Percentiles rank a stretch among this genome's conserved stretches.
Evolutionary conservation across 2,797 vertebrate species (phyloP).

Genomic region (Chelon auratus): DNA sequence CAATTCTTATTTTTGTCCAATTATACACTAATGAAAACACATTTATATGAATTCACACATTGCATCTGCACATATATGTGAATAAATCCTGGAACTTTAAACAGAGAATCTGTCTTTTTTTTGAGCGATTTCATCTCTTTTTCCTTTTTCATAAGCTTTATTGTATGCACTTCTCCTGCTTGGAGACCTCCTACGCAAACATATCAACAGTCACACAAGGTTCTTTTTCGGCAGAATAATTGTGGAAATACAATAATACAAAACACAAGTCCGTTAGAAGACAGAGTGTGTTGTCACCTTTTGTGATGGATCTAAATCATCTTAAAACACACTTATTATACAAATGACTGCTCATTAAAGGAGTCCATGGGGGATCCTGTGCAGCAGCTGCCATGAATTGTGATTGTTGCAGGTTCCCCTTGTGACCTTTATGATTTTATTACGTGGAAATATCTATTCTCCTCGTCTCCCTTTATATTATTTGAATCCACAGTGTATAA

Average conservation of each 20-base stretch:
- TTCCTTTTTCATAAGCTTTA: background rate
- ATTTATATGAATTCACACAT: too few species aligned
- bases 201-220: background rate
- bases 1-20: too few species aligned
- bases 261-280: conserved; percentile 48
- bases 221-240: conserved; percentile 10
- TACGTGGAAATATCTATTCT: too few species aligned
- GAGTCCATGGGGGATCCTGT: conserved; percentile 9
- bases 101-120: conserved; percentile 34
- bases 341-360: conserved; percentile 28
- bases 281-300: conserved; percentile 14
- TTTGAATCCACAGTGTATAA: conserved; percentile 3
- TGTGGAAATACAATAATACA: conserved; percentile 14
- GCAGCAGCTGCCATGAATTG: conserved; percentile 11
- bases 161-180: background rate
- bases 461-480: background rate
- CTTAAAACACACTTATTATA: conserved; percentile 34
- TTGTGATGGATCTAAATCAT: conserved; percentile 30
- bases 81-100: background rate
- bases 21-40: too few species aligned
- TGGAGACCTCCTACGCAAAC: background rate
- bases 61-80: too few species aligned
- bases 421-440: background rate
- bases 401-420: conserved; percentile 23
- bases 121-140: conserved; percentile 14